Base-by-base conservation (phyloP, 1,140 invertebrate genomes). In the Drusus annulatus region DNA sequence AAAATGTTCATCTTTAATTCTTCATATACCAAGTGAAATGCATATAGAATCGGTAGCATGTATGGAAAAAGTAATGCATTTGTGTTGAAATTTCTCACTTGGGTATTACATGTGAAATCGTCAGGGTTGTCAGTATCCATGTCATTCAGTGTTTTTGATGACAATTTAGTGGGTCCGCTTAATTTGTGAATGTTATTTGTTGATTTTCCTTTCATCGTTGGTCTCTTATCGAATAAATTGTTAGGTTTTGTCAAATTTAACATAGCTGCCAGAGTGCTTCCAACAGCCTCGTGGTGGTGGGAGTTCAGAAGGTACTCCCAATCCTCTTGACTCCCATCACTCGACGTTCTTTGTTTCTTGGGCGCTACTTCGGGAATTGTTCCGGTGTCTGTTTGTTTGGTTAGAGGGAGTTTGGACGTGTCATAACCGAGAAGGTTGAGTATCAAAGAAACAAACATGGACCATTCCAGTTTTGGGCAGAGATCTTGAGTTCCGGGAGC, bases 11-110 rank as follows among this genome's bases (percentile, higher is more conserved):
- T 86, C 87, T 98, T 98, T 1, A 97, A 90, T 85, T 98, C 97
- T 91, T 98, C 97, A 87, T 98, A 98, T 0, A 97, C 89, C 13
- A 98, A 89, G 90, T 98, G 97, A 50, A 98, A 89, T 0, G 94
- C 91, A 87, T 94, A 96, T 56, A 97, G 90, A 28, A 98, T 91
- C 31, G 94, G 87, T 16, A 95, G 91, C 10, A 96, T 91, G 84
- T 95, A 93, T 0, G 92, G 91, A 85, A 96, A 97, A 1, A 98
- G 88, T 17, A 93, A 86, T 1, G 95, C 92, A 80, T 92, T 92
- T 0, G 88, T 88, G 78, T 94, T 95, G 28, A 95, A 91, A 84
- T 91, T 89, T 13, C 87, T 88, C 36, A 83, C 85, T 83, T 85
- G 89, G n/a, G n/a, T n/a, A n/a, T n/a, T n/a, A n/a, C n/a, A n/a